A percentile compares a stretch with the other conserved stretches of the same genome.
Conservation (phyloP, 92 coral and sea anemone genomes). For the Phenganax marumi region DNA sequence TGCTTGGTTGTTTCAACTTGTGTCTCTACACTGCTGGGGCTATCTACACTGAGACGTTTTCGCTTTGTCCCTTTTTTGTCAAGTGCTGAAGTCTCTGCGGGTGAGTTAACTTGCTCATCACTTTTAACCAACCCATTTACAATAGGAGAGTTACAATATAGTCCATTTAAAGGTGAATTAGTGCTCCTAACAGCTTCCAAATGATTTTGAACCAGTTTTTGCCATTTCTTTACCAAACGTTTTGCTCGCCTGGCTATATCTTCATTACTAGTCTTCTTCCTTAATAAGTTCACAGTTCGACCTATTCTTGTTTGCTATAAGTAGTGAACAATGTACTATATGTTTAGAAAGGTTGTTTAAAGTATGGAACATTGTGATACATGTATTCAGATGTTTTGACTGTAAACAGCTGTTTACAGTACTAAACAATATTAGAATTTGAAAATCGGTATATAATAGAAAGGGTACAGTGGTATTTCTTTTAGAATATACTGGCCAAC, state of each 20-base stretch:
- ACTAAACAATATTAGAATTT: too few relatives aligned
- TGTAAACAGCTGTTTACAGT: too few relatives aligned
- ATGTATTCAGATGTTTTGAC: too few relatives aligned
- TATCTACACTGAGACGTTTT: conserved; percentile 56
- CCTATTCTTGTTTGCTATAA: conserved; percentile 94
- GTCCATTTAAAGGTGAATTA: conserved; percentile 91
- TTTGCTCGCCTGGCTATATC: conserved; percentile 92
- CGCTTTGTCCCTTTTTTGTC: conserved; percentile 81
- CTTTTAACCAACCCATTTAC: conserved; percentile 80
- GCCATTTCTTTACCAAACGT: conserved; percentile 97
- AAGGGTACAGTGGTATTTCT: too few relatives aligned
- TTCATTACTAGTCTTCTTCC: conserved; percentile 87
- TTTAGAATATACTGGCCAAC: too few relatives aligned
- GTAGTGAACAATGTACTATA: not conserved
- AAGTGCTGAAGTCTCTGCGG: conserved; percentile 63
- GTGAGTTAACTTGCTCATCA: conserved; percentile 59
- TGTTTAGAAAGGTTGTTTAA: not conserved
- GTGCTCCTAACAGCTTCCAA: conserved; percentile 74
- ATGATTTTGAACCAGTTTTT: conserved; percentile 87
- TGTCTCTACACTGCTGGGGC: conserved; percentile 3
- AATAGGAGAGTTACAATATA: conserved; percentile 76
- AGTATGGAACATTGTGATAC: not conserved
- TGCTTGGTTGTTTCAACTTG: not conserved
- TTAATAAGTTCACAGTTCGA: conserved; percentile 85
- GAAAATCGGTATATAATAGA: too few relatives aligned